Evolutionary conservation across 2,797 vertebrate species (phyloP), one percentile per base, ranked within the genome.

Genomic region (Trichosurus vulpecula): DNA sequence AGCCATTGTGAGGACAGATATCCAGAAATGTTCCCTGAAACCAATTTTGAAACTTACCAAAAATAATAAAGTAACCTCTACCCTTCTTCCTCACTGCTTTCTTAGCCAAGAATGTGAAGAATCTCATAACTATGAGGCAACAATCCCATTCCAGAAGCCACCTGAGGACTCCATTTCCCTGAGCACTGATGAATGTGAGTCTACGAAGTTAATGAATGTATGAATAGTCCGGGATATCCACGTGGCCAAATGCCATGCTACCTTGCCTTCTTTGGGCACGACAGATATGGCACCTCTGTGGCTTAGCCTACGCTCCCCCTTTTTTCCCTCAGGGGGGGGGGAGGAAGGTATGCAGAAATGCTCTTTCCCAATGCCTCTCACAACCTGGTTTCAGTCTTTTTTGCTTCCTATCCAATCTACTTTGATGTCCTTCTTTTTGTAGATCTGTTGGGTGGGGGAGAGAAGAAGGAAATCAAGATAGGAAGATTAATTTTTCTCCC

Each of bases 41-140:
- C 9, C 41, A 81, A 81, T 47, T 81, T 47, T 47, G 22, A 81
- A 81, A 47, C 22, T 81, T 27, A 81, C 74, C 3, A 47, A 47
- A 19, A 11, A 54, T 54, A 29, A 0, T 31, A 93, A 94, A 57
- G 61, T 54, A 3, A 22, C 0, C 2, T 61, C 9, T 66, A 52
- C 25, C 95, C 54, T 96, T 90, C 97, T 95, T 94, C 57, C 57
- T 97, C 96, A 93, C 16, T 97, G 95, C 91, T 98, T n/a, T 97
- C 57, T 98, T 96, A 98, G 98, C 55, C 89, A 96, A 95, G 98
- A 95, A 66, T 94, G 94, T 96, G 98, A 98, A 98, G 98, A 98
- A 91, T n/a, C 54, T 96, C 94, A 96, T 97, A 97, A 98, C 97
- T 98, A 98, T 0, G 97, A 98, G 97, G 98, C 98, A 96, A 97